phyloP scores from a whole-genome alignment of 2,888 invertebrate genomes.

The Melipona bicolor region DNA sequence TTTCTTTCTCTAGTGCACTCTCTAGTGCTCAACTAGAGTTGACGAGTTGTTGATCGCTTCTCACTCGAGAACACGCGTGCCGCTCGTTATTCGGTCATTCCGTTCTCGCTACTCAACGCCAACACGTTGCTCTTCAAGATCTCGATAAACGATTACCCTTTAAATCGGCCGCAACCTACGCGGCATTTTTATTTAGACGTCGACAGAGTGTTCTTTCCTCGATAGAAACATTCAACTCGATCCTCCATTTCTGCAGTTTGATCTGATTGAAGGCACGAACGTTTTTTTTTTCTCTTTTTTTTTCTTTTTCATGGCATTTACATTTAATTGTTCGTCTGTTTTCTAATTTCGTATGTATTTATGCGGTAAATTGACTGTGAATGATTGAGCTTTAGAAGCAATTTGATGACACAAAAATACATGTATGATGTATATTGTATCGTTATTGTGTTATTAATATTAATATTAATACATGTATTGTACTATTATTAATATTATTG shows the following conservation, averaged over 20 bases:
- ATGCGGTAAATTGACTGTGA: too few species aligned
- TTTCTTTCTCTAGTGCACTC: conserved; percentile 5
- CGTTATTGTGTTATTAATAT: too few species aligned
- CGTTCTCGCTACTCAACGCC: background rate
- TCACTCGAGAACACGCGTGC: background rate
- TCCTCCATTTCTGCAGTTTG: background rate
- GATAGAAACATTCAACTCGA: conserved; percentile 3
- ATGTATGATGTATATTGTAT: too few species aligned
- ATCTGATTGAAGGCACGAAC: background rate
- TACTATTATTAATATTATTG: too few species aligned
- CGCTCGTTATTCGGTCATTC: conserved; percentile 14
- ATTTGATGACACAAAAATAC: too few species aligned
- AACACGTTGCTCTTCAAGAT: conserved; percentile 12
- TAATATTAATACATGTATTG: too few species aligned
- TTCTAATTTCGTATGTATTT: background rate
- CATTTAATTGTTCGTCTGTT: background rate
- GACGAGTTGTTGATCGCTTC: too few species aligned
- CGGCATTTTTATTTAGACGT: background rate
- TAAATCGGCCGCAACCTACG: background rate
- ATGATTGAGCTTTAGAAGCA: too few species aligned
- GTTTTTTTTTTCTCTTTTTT: too few species aligned
- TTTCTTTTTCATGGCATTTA: background rate
- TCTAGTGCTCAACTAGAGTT: background rate
- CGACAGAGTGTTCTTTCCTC: background rate
- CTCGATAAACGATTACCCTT: background rate